Conservation (phyloP, 2,797 vertebrate genomes). For the Ctenochaetus hawaiiensis region DNA sequence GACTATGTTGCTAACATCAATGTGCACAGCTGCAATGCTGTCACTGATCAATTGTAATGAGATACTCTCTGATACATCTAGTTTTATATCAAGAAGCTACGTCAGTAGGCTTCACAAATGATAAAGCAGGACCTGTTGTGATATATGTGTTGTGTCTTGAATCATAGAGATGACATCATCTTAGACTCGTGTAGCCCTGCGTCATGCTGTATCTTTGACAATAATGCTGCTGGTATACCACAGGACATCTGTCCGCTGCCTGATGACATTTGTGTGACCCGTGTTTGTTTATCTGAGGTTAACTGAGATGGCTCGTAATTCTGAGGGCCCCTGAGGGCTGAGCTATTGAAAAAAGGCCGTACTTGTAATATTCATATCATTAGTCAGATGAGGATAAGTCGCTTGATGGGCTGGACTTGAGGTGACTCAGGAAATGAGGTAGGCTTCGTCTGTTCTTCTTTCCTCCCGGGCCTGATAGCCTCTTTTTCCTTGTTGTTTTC, state of each 20-base stretch:
- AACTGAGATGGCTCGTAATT: conserved; percentile 39
- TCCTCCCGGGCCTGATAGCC: conserved; percentile 57
- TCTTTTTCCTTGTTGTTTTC: conserved; percentile 37
- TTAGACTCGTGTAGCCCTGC: not conserved
- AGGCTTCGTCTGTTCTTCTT: conserved; percentile 36
- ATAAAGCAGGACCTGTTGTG: conserved; percentile 32
- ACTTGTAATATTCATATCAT: conserved; percentile 65
- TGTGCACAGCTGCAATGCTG: not conserved
- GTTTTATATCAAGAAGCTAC: not conserved
- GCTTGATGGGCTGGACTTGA: conserved; percentile 73
- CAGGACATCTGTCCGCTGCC: conserved; percentile 25
- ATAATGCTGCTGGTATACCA: conserved; percentile 32
- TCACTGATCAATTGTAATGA: conserved; percentile 15
- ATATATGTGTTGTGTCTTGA: conserved; percentile 10
- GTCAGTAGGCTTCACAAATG: conserved; percentile 22
- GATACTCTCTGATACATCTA: not conserved
- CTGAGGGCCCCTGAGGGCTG: conserved; percentile 41
- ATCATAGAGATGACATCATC: conserved; percentile 31
- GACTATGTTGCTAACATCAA: not conserved
- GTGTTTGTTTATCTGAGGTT: conserved; percentile 48
- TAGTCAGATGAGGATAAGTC: conserved; percentile 76
- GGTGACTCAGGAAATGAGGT: conserved; percentile 64
- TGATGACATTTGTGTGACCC: conserved; percentile 56
- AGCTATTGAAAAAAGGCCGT: conserved; percentile 24
- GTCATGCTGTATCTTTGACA: conserved; percentile 41